phyloP scores from a whole-genome alignment of 2,113 vertebrate genomes.

The Microtus richardsoni region DNA sequence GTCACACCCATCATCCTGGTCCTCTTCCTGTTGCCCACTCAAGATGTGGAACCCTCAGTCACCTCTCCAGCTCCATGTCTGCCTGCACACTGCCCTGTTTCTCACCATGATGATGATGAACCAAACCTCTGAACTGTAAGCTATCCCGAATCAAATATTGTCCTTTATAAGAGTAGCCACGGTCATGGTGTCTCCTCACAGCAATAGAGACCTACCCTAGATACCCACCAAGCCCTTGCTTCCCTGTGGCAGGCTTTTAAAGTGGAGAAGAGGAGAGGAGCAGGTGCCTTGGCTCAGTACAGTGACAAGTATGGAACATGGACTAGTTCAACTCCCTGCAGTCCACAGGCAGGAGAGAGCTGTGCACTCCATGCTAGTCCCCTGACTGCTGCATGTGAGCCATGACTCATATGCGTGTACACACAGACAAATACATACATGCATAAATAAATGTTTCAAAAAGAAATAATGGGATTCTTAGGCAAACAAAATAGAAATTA shows the following conservation, averaged over 20 bases:
- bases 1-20: too few species aligned
- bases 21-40: too few species aligned
- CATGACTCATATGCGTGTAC: rapidly evolving
- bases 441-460: neutral
- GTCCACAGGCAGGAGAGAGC: neutral
- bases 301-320: neutral
- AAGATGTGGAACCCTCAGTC: too few species aligned
- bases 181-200: too few species aligned
- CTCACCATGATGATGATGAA: too few species aligned
- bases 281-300: too few species aligned
- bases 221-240: neutral
- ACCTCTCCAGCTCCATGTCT: too few species aligned
- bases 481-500: neutral
- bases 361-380: neutral
- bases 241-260: neutral
- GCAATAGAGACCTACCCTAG: too few species aligned
- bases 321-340: neutral
- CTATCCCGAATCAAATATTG: too few species aligned
- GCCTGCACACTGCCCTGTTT: too few species aligned
- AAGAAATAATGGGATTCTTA: neutral
- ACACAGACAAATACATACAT: neutral
- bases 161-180: too few species aligned
- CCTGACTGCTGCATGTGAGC: neutral
- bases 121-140: too few species aligned
- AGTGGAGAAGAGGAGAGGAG: neutral